Base-by-base conservation (phyloP, 35 echinoderm and acorn worm species). In the Apostichopus parvimensis region DNA sequence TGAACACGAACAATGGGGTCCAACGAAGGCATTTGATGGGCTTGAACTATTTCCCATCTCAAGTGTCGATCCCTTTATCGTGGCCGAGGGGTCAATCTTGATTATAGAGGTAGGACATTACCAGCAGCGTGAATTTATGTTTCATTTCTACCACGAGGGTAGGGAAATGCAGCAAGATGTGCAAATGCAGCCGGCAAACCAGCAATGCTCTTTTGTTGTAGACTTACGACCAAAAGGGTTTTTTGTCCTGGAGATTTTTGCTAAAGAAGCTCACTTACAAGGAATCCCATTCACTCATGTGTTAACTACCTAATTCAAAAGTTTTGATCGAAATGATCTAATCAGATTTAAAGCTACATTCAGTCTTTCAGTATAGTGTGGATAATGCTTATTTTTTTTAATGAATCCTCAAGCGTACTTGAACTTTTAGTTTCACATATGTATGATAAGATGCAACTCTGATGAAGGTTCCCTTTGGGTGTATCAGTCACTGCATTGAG, bases 41-140 rank as follows among this genome's bases (percentile, higher is more conserved):
- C 82, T 98, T 8, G 92, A 91, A 10, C 76, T 98, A 12, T 34
- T 88, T 14, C n/a, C 80, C 20, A 88, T 95, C 54, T 94, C 92
- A n/a, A 82, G 95, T 71, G 77, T 92, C 1, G 96, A 98, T 80
- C 90, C 96, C 0, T 92, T 90, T 54, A 88, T 98, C 57, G 76
- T 82, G 5, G 94, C 93, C 8, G 70, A 70, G 5, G 91, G 83
- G 18, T 58, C 18, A n/a, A 88, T 73, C 60, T 13, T 91, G 11
- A 83, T 92, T 61, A 93, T 97, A 25, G 89, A 90, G 45, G 68
- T 97, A 4, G 91, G 86, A 14, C 59, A 91, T 21, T 5, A 7
- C 73, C 54, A 79, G n/a, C 34, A 9, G 11, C 15, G 71, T 58
- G 71, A 78, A 60, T 52, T 78, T 60, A 58, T n/a, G 54, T 78